phyloP scores from a whole-genome alignment of 2,797 vertebrate genomes.

The Falco rusticolus region DNA sequence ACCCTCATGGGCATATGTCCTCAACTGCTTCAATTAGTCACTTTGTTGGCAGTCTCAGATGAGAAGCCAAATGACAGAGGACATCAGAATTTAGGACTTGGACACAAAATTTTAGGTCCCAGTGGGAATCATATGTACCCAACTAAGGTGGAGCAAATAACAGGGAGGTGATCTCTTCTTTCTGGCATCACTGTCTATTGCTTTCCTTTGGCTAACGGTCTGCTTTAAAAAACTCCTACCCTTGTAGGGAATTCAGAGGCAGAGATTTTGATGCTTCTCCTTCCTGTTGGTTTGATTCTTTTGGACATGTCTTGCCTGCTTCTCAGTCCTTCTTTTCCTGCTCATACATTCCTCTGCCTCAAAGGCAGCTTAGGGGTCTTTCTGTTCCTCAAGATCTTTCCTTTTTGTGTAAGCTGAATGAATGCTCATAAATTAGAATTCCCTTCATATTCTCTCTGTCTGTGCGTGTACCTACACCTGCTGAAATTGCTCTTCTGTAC shows the following conservation, averaged over 20 bases:
- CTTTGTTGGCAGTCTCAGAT: neutral
- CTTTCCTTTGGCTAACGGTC: neutral
- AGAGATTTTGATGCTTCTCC: neutral
- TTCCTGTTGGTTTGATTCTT: slow-evolving; percentile 17
- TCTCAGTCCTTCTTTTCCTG: neutral
- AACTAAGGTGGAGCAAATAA: neutral
- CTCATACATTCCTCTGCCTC: neutral
- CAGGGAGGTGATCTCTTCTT: neutral
- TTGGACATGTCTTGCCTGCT: neutral
- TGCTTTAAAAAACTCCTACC: neutral
- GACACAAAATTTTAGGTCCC: neutral
- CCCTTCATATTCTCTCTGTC: neutral
- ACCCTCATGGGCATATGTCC: neutral
- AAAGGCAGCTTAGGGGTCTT: neutral
- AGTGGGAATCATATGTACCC: neutral
- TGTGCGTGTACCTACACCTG: neutral
- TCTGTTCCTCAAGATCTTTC: neutral
- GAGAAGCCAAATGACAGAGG: neutral
- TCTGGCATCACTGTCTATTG: neutral
- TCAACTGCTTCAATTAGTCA: neutral
- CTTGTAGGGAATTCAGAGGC: neutral
- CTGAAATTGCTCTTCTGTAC: neutral
- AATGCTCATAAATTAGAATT: neutral
- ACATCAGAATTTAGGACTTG: neutral
- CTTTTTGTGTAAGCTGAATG: neutral